Conservation (phyloP, 2,113 vertebrate genomes). For the Perca flavescens region DNA sequence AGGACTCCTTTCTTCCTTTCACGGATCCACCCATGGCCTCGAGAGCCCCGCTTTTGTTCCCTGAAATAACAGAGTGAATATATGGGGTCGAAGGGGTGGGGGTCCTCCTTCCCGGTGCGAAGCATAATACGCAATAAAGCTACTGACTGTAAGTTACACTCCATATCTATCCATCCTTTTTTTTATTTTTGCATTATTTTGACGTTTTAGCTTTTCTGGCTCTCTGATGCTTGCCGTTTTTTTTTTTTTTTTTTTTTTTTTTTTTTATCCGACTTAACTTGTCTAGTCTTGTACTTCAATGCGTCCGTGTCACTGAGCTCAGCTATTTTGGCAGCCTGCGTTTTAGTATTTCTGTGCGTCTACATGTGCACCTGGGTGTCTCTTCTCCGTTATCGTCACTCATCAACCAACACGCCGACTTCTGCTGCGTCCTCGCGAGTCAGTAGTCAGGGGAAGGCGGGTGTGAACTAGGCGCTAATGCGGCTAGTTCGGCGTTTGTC, state of each 20-base stretch:
- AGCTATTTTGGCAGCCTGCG: constrained; percentile 40
- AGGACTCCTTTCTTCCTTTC: constrained; percentile 82
- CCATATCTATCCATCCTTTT: constrained; percentile 11
- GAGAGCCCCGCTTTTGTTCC: constrained; percentile 83
- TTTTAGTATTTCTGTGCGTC: constrained; percentile 20
- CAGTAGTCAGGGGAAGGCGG: constrained; percentile 65
- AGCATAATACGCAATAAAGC: constrained; percentile 45
- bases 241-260: too few species aligned
- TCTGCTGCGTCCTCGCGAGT: constrained; percentile 32
- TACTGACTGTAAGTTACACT: constrained; percentile 37
- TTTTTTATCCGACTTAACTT: constrained; percentile 14
- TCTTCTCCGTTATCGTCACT: constrained; percentile 3
- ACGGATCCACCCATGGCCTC: constrained; percentile 82
- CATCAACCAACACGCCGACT: constrained; percentile 13
- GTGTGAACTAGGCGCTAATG: constrained; percentile 80
- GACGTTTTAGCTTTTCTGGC: neutral
- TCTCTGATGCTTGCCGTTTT: neutral
- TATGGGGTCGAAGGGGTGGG: constrained; percentile 64
- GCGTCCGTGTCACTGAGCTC: constrained; percentile 24
- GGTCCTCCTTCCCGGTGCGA: constrained; percentile 43
- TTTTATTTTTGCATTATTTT: neutral
- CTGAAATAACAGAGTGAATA: constrained; percentile 80
- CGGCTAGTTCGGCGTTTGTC: constrained; percentile 76
- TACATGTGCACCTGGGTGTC: constrained; percentile 55
- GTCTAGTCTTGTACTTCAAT: constrained; percentile 43